Base-by-base conservation (phyloP, 2,113 vertebrate species). In the Melospiza melodia region DNA sequence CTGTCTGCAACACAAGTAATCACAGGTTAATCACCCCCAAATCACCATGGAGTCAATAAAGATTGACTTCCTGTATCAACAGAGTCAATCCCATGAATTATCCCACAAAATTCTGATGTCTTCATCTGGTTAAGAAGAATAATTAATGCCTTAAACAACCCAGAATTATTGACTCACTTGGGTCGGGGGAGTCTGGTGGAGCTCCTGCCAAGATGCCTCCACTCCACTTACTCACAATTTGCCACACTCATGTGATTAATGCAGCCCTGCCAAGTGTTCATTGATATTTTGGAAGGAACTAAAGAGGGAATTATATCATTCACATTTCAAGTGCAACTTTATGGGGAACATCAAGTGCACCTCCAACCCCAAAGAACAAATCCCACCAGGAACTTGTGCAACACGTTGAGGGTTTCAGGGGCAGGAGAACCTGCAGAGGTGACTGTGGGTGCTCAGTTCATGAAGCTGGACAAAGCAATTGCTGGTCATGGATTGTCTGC, bases 341-440 rank as follows among this genome's bases (percentile, higher is more conserved):
- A 15, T 3, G 12, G 16, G 10, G 55, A 69, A 23, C 11, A 12
- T 30, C 35, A 13, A 12, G 27, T 6, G 48, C 48, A 61, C 44
- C 31, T 83, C 20, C 20, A 11, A 2, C 5, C 30, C 20, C 12
- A 37, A 44, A 67, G 49, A 72, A 23, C 11, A 41, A 54, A 83
- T 49, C 35, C 72, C 24, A 33, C 21, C 11, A 21, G 13, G 49
- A 85, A 9, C 10, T 41, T 0, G 0, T 11, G 16, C 5, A 25
- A 20, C 7, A 10, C 25, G 3, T 5, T 2, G 7, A 44, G 20
- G 14, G 33, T 25, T 88, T 48, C 11, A 14, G 41, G 37, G n/a
- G 4, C 33, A 83, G 69, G 33, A 67, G 63, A 51, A 81, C 6
- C 10, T 17, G 6, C 28, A 25, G 46, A 43, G 41, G 13, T 9